Conservation (phyloP, 2,113 vertebrate species). For the Rattus norvegicus region DNA sequence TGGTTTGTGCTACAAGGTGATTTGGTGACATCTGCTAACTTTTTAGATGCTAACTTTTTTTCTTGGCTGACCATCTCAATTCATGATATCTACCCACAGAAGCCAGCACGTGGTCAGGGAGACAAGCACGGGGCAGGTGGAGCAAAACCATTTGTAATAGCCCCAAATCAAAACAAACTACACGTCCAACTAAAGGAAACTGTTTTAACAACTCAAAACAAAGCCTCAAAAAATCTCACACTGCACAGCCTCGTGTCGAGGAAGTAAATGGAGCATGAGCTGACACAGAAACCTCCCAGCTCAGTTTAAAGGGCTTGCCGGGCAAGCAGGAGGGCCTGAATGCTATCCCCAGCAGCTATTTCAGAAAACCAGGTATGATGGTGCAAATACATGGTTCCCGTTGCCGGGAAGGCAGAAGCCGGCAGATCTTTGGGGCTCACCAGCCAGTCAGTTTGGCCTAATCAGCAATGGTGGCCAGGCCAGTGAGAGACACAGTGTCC, state of each 20-base stretch:
- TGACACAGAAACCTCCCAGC: neutral
- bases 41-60: neutral
- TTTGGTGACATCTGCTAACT: neutral
- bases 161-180: neutral
- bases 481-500: neutral
- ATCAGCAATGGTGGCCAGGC: neutral
- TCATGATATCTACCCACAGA: neutral
- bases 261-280: no score
- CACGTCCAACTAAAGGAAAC: neutral
- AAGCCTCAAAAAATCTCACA: no score
- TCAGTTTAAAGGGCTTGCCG: neutral
- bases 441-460: neutral
- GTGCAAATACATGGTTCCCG: neutral
- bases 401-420: no score
- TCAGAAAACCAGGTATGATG: neutral
- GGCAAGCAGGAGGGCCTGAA: neutral
- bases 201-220: neutral
- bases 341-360: neutral
- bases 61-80: neutral
- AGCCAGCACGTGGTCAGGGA: neutral
- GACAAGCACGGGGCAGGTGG: neutral
- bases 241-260: neutral
- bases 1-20: neutral
- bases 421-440: neutral
- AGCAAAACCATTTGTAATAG: neutral